phyloP scores from a whole-genome alignment of 2,113 vertebrate species.

The Barnardius zonarius region DNA sequence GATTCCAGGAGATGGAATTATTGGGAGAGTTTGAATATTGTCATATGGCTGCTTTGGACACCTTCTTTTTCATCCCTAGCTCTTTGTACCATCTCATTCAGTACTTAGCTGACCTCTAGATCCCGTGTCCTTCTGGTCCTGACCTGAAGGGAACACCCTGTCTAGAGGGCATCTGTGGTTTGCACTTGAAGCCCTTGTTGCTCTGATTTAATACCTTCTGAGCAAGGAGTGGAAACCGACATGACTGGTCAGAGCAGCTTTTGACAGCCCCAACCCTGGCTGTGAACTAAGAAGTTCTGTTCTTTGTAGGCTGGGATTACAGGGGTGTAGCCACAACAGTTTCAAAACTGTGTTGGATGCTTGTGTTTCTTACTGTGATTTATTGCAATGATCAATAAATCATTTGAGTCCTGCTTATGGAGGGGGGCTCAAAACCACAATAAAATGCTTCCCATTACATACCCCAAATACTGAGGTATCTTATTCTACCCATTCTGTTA shows the following conservation, averaged over 20 bases:
- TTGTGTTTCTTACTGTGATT: neutral
- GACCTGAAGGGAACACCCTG: neutral
- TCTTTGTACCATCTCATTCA: neutral
- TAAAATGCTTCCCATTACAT: neutral
- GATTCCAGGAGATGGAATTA: neutral
- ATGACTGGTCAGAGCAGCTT: neutral
- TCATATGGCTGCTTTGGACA: neutral
- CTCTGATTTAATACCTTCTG: neutral
- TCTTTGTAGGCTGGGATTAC: rapidly evolving
- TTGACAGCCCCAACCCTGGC: neutral
- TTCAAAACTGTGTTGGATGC: neutral
- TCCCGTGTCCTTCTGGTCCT: neutral
- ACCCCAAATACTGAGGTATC: neutral
- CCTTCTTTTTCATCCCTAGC: neutral
- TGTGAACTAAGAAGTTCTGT: neutral
- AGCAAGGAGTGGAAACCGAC: neutral
- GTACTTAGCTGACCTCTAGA: neutral
- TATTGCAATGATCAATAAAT: neutral
- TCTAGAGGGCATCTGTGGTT: neutral
- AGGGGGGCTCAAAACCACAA: neutral
- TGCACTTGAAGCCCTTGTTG: neutral
- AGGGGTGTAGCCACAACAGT: neutral
- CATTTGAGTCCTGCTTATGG: neutral
- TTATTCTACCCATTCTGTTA: neutral
- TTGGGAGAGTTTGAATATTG: neutral